Percentiles rank a stretch among this genome's conserved stretches.
phyloP scores from a whole-genome alignment of 2,888 invertebrate genomes.

The Apocheima hispidaria region DNA sequence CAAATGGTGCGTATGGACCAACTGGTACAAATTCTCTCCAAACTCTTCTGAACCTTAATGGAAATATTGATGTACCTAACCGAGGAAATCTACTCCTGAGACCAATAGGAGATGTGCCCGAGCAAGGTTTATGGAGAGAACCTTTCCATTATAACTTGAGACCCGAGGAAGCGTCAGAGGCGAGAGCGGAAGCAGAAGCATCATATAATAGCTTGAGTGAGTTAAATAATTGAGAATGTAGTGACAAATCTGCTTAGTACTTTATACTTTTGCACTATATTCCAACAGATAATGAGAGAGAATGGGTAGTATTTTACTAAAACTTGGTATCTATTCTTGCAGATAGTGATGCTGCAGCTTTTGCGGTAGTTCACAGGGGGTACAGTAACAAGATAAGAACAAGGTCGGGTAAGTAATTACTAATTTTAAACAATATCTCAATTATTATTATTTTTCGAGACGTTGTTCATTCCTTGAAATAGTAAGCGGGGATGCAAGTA shows the following conservation, averaged over 20 bases:
- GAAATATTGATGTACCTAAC: not conserved
- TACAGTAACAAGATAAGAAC: constrained; percentile 23
- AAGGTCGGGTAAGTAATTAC: constrained; percentile 26
- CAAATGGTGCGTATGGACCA: too few relatives aligned
- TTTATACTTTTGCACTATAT: not conserved
- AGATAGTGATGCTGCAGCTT: not conserved
- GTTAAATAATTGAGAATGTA: not conserved
- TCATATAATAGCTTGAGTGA: not conserved
- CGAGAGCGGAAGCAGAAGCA: not conserved
- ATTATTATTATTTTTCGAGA: too few relatives aligned
- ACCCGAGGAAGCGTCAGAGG: not conserved
- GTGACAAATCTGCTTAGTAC: too few relatives aligned
- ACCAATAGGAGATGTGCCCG: not conserved
- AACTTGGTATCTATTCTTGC: not conserved
- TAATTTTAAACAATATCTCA: too few relatives aligned
- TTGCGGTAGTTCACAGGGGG: too few relatives aligned
- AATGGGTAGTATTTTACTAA: too few relatives aligned
- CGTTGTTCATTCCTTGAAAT: not conserved
- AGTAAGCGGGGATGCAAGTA: too few relatives aligned
- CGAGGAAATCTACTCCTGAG: not conserved
- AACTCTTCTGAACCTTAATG: not conserved
- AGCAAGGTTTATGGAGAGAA: not conserved
- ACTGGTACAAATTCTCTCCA: not conserved
- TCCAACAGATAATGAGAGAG: too few relatives aligned
- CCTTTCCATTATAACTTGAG: not conserved